Base-by-base conservation (phyloP, 1,140 invertebrate species). In the Calephelis nemesis region DNA sequence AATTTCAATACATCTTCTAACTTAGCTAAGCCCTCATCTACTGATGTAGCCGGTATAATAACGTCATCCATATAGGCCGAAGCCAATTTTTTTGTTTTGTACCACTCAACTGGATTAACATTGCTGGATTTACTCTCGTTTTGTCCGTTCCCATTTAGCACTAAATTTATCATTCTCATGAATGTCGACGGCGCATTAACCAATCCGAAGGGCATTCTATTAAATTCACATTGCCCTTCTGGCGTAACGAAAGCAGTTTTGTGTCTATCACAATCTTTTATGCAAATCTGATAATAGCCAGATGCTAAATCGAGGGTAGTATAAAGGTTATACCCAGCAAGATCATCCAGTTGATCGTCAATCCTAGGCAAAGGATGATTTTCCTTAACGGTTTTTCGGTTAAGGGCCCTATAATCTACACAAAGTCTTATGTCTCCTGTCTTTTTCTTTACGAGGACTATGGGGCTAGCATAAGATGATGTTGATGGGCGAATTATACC, bases 121-220 rank as follows among this genome's bases (percentile, higher is more conserved):
- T 13, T 13, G 49, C n/a, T 50, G 49, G 49, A 50, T 1, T 7
- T 50, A 50, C 13, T 15, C 42, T 42, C 42, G 7, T 42, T 42
- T 5, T 42, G 42, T 42, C 7, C 7, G 42, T 42, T 42, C 7
- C 42, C 42, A 8, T 8, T 42, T 8, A 42, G 42, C 7, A 42
- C 42, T 42, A 42, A 42, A 54, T 54, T 54, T 30, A 54, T 54
- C 13, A 54, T 54, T 54, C 52, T 8, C 30, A 15, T 13, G n/a
- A 54, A 54, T 10, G 52, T 54, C 7, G 13, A 54, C 9, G 52
- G 52, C 7, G 52, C 52, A 54, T 54, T 54, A 54, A n/a, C 30
- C 12, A 54, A 54, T 12, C 52, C 52, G 30, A 54, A 54, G 13
- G 52, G 52, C 52, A 54, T 54, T 54, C 52, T 54, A 54, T 54